Conservation (phyloP, 2,888 invertebrate species). For the Adineta ricciae region DNA sequence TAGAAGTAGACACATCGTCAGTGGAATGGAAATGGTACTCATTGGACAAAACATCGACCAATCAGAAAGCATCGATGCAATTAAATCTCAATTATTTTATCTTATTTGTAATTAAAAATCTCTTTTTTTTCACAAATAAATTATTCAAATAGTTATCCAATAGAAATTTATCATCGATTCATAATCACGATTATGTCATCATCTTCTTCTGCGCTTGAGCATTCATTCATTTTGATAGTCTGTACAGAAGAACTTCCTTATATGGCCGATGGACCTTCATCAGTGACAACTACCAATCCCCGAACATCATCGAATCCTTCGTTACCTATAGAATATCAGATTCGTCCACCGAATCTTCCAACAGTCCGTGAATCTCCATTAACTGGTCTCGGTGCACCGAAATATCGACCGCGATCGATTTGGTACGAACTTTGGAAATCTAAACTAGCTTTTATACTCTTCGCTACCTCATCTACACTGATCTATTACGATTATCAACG, state of each 20-base stretch:
- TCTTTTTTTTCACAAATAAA: too few relatives aligned
- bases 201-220: not conserved
- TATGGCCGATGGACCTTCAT: not conserved
- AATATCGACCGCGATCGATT: not conserved
- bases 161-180: not conserved
- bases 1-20: not conserved
- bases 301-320: not conserved
- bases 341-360: not conserved
- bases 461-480: not conserved
- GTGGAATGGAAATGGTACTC: not conserved
- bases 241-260: not conserved
- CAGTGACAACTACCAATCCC: not conserved
- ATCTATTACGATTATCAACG: slow-evolving; percentile 17
- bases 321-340: not conserved
- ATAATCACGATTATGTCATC: not conserved
- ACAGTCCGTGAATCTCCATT: not conserved
- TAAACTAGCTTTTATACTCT: not conserved
- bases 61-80: not conserved
- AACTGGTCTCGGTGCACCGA: not conserved
- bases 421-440: not conserved
- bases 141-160: not conserved
- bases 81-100: too few relatives aligned
- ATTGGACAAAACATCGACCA: not conserved
- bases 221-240: not conserved
- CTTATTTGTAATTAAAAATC: too few relatives aligned